phyloP scores from a whole-genome alignment of 2,888 invertebrate species.

The Pocota personata region DNA sequence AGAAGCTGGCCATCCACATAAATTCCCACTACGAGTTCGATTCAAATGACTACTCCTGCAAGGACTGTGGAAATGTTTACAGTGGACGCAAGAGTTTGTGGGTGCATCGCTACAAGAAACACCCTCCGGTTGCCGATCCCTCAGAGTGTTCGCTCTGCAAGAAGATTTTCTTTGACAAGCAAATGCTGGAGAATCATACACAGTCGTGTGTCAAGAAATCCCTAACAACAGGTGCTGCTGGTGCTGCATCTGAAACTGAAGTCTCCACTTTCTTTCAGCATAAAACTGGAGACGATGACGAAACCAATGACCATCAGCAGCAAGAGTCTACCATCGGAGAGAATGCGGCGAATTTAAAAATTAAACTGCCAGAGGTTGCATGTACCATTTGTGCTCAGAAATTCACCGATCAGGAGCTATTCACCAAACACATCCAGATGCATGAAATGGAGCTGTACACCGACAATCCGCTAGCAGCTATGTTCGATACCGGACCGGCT shows the following conservation, averaged over 20 bases:
- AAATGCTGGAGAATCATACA: slow-evolving; percentile 81
- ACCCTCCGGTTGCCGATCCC: slow-evolving; percentile 82
- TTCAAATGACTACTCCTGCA: slow-evolving; percentile 82
- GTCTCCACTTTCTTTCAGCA: slow-evolving; percentile 75
- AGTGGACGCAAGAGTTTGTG: slow-evolving; percentile 82
- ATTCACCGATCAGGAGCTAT: slow-evolving; percentile 81
- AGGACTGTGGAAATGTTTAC: slow-evolving; percentile 83
- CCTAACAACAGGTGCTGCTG: slow-evolving; percentile 76
- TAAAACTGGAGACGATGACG: slow-evolving; percentile 79
- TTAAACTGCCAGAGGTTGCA: slow-evolving; percentile 80
- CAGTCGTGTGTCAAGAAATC: slow-evolving; percentile 80
- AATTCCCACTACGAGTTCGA: slow-evolving; percentile 83
- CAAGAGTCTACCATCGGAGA: slow-evolving; percentile 56
- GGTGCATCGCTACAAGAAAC: slow-evolving; percentile 83
- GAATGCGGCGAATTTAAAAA: slow-evolving; percentile 75
- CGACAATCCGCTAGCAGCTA: slow-evolving; percentile 81
- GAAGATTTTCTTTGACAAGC: slow-evolving; percentile 82
- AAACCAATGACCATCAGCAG: slow-evolving; percentile 69
- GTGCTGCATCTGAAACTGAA: slow-evolving; percentile 24
- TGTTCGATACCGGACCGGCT: slow-evolving; percentile 82
- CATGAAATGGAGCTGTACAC: slow-evolving; percentile 82
- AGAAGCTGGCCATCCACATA: slow-evolving; percentile 82
- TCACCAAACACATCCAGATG: slow-evolving; percentile 81
- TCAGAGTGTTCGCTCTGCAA: slow-evolving; percentile 81
- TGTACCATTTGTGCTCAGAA: slow-evolving; percentile 82